Evolutionary conservation across 2,113 vertebrate species (phyloP).

Genomic region (Lichenostomus cassidix): DNA sequence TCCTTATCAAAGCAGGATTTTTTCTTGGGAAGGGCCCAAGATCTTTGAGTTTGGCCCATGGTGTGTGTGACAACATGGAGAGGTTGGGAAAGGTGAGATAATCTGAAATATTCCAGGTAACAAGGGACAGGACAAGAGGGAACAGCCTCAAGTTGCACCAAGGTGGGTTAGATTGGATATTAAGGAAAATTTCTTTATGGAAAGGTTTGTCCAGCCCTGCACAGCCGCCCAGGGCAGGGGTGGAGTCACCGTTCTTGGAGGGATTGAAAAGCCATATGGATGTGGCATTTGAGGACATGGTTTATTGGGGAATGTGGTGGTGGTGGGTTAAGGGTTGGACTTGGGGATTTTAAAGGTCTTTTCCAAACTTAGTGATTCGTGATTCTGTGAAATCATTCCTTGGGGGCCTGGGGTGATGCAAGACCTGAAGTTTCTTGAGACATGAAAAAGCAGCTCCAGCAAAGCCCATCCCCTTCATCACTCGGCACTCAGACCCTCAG

Average conservation of each 20-base stretch:
- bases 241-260: not conserved
- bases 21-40: not conserved
- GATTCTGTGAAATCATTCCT: not conserved
- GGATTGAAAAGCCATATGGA: not conserved
- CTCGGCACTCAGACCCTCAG: not conserved
- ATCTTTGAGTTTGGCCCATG: not conserved
- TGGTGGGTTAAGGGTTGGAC: not conserved
- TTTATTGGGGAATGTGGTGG: not conserved
- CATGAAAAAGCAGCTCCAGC: not conserved
- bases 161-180: not conserved
- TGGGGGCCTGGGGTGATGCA: not conserved
- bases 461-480: not conserved
- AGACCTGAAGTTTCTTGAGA: not conserved
- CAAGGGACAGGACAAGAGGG: not conserved
- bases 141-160: not conserved
- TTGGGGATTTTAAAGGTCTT: not conserved
- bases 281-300: not conserved
- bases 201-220: not conserved
- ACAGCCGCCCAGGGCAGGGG: not conserved
- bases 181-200: not conserved
- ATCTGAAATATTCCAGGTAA: not conserved
- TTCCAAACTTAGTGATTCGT: not conserved
- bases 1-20: not conserved
- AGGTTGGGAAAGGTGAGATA: not conserved
- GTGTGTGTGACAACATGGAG: rapidly evolving